phyloP scores from a whole-genome alignment of 2,113 vertebrate genomes.

The Andinoacara biseriatus region DNA sequence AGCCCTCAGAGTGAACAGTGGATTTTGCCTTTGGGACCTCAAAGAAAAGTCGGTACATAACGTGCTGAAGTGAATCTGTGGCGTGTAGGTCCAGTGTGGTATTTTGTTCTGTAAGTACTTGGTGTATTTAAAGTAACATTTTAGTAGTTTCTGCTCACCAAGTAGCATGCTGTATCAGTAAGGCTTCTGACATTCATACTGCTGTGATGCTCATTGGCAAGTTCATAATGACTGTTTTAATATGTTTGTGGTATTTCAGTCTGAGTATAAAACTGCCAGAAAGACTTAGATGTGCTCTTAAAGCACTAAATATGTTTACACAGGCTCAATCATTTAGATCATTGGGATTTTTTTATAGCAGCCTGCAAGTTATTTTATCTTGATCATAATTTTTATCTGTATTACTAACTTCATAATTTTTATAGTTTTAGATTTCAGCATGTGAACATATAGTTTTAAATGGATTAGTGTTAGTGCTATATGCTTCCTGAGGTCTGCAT shows the following conservation, averaged over 20 bases:
- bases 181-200: neutral
- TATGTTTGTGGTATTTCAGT: constrained; percentile 56
- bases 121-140: neutral
- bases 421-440: neutral
- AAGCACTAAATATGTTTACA: neutral
- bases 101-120: neutral
- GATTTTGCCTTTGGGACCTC: neutral
- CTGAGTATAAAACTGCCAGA: neutral
- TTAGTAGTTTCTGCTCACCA: neutral
- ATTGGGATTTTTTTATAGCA: neutral
- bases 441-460: neutral
- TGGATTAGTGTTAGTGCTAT: neutral
- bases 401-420: neutral
- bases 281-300: neutral
- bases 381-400: neutral
- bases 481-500: neutral
- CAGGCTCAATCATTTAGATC: constrained; percentile 3
- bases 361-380: neutral
- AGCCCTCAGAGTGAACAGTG: constrained; percentile 29
- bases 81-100: neutral
- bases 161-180: neutral
- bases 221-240: constrained; percentile 28
- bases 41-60: neutral
- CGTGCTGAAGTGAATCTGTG: neutral
- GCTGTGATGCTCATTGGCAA: neutral